Evolutionary conservation across 2,888 invertebrate genomes (phyloP).

Genomic region (Sarcophaga caerulescens): DNA sequence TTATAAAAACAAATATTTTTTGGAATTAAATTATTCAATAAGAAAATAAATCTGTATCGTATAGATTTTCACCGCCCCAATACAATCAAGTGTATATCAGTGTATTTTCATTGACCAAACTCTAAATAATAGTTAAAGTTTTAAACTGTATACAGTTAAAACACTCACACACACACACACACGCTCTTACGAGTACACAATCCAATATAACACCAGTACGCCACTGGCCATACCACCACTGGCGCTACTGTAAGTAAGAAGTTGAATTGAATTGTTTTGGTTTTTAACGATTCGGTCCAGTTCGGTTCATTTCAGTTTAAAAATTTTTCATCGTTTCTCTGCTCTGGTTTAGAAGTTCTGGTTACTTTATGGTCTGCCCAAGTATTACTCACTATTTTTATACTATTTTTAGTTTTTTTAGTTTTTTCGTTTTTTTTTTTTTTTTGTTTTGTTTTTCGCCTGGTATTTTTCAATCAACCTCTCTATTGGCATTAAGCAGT

Average conservation of each 20-base stretch:
- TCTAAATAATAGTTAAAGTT: slow-evolving; percentile 63
- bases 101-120: slow-evolving; percentile 44
- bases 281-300: slow-evolving; percentile 23
- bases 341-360: slow-evolving; percentile 33
- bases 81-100: too few relatives aligned
- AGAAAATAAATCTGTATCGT: too few relatives aligned
- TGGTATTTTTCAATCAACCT: slow-evolving; percentile 60
- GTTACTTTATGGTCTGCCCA: slow-evolving; percentile 60
- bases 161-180: not conserved
- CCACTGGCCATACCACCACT: not conserved
- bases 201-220: not conserved
- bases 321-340: not conserved
- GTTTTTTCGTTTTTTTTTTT: not conserved
- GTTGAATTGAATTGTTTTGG: slow-evolving; percentile 64
- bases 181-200: not conserved
- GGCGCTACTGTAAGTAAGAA: not conserved
- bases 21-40: too few relatives aligned
- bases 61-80: too few relatives aligned
- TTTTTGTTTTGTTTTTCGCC: not conserved
- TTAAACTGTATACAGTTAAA: slow-evolving; percentile 37
- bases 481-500: slow-evolving; percentile 50
- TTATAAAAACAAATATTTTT: too few relatives aligned
- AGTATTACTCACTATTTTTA: slow-evolving; percentile 51
- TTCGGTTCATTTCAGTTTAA: slow-evolving; percentile 57
- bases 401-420: not conserved